Evolutionary conservation across 2,888 invertebrate species (phyloP).

Genomic region (Sycophila texana): DNA sequence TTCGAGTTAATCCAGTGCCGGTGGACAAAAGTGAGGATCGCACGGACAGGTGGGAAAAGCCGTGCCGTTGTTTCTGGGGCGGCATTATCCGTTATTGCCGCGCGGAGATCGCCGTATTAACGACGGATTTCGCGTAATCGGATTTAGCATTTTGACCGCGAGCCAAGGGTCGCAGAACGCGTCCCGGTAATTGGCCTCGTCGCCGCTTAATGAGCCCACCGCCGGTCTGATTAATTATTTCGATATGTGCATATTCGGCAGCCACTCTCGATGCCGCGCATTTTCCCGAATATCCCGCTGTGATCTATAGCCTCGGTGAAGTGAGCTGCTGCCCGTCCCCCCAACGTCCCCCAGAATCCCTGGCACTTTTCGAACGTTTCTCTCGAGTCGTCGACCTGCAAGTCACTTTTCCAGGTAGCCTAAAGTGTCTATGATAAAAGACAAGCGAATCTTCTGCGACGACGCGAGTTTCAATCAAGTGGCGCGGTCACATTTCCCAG

Average conservation of each 20-base stretch:
- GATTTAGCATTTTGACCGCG: slow-evolving; percentile 39
- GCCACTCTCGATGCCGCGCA: too few species aligned
- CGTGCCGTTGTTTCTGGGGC: neutral
- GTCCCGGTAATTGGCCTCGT: neutral
- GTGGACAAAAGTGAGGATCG: too few species aligned
- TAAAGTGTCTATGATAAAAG: neutral
- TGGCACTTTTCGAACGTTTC: slow-evolving; percentile 36
- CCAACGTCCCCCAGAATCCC: neutral
- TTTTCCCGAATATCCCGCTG: too few species aligned
- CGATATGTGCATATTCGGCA: too few species aligned
- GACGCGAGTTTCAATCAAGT: slow-evolving; percentile 7
- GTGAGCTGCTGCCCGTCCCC: neutral
- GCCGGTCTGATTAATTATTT: too few species aligned
- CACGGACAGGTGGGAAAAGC: too few species aligned
- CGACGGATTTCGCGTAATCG: slow-evolving; percentile 24
- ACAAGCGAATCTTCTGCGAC: slow-evolving; percentile 27
- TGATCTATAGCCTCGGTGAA: neutral
- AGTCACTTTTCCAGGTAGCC: slow-evolving; percentile 51
- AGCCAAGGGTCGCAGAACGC: slow-evolving; percentile 5
- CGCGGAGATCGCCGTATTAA: neutral
- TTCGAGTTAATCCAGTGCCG: too few species aligned
- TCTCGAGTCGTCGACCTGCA: slow-evolving; percentile 45
- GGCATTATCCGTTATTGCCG: slow-evolving; percentile 7
- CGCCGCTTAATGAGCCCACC: too few species aligned
- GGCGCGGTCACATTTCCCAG: slow-evolving; percentile 28